Conservation (phyloP, 2,797 vertebrate genomes). For the Salmo trutta region DNA sequence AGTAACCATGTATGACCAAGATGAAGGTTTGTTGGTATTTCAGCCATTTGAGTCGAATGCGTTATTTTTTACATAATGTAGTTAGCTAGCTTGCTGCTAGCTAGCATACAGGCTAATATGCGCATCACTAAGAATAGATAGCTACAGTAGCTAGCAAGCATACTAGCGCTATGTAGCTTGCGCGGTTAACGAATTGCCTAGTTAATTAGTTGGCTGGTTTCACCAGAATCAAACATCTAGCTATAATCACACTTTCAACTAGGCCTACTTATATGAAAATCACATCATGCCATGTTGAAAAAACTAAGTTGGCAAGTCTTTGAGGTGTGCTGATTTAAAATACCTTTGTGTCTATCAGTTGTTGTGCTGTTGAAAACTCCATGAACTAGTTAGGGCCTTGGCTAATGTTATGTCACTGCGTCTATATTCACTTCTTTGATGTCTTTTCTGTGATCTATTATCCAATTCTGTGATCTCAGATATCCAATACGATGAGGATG, state of each 20-base stretch:
- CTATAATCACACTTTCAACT: neutral
- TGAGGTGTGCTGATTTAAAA: neutral
- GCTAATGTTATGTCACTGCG: neutral
- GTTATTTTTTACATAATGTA: neutral
- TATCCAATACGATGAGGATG: constrained; percentile 96
- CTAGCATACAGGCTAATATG: neutral
- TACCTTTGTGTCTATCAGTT: too few species aligned
- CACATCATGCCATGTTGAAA: neutral
- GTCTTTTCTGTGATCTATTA: neutral
- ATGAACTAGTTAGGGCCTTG: neutral
- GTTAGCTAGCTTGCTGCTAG: neutral
- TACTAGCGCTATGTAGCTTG: neutral
- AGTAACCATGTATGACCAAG: constrained; percentile 77
- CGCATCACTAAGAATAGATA: neutral
- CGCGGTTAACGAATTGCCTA: too few species aligned
- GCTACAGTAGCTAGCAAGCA: neutral
- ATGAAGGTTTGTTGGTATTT: constrained; percentile 66
- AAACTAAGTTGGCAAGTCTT: neutral
- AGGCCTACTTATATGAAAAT: neutral
- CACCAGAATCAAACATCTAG: neutral
- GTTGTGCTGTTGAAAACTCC: neutral
- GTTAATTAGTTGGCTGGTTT: constrained; percentile 4
- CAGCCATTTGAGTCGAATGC: too few species aligned
- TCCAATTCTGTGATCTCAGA: constrained; percentile 67
- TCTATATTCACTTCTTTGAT: neutral